Conservation (phyloP, 64 coral and sea anemone species). For the Stichodactyla helianthus region DNA sequence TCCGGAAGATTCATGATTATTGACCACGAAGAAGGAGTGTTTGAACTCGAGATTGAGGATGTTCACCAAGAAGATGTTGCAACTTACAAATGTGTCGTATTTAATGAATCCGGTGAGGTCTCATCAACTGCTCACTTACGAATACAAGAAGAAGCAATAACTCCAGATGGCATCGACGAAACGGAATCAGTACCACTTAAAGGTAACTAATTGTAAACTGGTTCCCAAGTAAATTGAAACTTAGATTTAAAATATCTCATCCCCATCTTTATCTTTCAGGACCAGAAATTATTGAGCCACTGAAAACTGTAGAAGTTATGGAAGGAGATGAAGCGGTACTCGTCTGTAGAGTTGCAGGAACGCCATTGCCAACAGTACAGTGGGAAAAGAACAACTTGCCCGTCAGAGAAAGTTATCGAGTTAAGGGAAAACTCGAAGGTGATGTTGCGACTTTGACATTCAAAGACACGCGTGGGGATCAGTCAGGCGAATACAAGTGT, state of each 20-base stretch:
- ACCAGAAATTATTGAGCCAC: slow-evolving; percentile 29
- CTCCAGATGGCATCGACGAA: slow-evolving; percentile 68
- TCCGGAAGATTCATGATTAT: slow-evolving; percentile 33
- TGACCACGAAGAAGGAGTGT: slow-evolving; percentile 40
- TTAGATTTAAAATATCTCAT: neutral
- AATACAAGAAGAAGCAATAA: slow-evolving; percentile 19
- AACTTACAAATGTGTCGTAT: slow-evolving; percentile 53
- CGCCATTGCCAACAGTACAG: slow-evolving; percentile 45
- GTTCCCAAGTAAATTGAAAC: too few relatives aligned
- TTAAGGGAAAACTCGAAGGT: slow-evolving; percentile 30
- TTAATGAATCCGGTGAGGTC: slow-evolving; percentile 36
- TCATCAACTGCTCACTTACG: slow-evolving; percentile 29
- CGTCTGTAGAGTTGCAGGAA: slow-evolving; percentile 30
- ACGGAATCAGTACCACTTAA: slow-evolving; percentile 19
- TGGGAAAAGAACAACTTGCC: slow-evolving; percentile 53
- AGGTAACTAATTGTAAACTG: slow-evolving; percentile 30
- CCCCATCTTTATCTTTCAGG: neutral
- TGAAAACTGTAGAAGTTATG: slow-evolving; percentile 41
- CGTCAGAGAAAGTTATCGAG: slow-evolving; percentile 34
- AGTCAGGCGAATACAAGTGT: slow-evolving; percentile 56
- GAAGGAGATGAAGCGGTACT: slow-evolving; percentile 35
- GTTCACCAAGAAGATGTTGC: slow-evolving; percentile 42
- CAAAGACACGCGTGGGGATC: slow-evolving; percentile 21
- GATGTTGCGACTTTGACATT: slow-evolving; percentile 37
- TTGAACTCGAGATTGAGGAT: slow-evolving; percentile 44